Evolutionary conservation across 2,888 invertebrate genomes (phyloP).

Genomic region (Nasonia oneida): DNA sequence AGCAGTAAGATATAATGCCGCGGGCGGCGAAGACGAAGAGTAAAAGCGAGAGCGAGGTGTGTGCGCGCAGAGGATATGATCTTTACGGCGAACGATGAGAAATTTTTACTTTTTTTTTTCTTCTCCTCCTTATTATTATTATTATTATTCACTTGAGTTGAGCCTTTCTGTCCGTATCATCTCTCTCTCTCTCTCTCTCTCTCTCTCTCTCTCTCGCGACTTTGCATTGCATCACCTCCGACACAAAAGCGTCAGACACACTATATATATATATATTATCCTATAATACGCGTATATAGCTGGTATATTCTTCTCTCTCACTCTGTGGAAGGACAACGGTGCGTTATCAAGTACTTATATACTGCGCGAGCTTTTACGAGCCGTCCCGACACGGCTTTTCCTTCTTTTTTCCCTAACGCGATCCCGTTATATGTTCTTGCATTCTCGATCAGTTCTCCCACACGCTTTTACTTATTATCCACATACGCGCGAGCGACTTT

Average conservation of each 20-base stretch:
- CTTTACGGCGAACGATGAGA: neutral
- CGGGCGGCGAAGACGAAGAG: slow-evolving; percentile 17
- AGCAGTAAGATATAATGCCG: slow-evolving; percentile 23
- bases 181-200: neutral
- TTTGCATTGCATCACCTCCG: neutral
- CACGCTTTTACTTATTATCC: neutral
- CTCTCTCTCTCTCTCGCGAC: neutral
- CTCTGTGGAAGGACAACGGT: neutral
- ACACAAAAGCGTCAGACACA: neutral
- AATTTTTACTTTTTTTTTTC: neutral
- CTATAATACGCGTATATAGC: neutral
- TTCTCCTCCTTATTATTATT: neutral
- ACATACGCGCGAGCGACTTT: too few species aligned
- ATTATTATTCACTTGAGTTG: neutral
- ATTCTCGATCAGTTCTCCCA: neutral
- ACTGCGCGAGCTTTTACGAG: neutral
- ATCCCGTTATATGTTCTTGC: neutral
- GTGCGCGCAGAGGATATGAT: neutral
- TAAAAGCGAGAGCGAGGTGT: neutral
- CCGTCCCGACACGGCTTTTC: neutral
- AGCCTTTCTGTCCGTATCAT: neutral
- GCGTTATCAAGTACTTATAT: slow-evolving; percentile 4
- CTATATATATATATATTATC: neutral
- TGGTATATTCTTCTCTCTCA: neutral
- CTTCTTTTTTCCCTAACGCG: neutral